Evolutionary conservation across 2,797 vertebrate genomes (phyloP), one percentile per base, ranked within the genome.

Genomic region (Heteromormyrus szaboi): DNA sequence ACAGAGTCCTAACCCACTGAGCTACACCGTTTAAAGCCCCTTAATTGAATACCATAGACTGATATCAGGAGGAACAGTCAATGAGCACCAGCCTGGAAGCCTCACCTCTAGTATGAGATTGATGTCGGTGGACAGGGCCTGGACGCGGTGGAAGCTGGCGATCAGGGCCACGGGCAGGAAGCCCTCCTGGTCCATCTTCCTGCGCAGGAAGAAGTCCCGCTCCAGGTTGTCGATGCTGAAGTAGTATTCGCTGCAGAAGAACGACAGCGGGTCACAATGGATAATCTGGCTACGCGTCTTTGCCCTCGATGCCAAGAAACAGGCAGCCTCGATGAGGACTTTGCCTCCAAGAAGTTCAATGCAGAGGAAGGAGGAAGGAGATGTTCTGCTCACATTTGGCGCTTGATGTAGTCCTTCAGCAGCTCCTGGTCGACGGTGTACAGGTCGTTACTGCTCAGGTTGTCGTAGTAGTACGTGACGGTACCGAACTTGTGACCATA

Each of bases 401-500:
- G 96, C 94, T 99, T 99, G 95, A 99, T 99, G 95, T 99, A 99
- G 94, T 99, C 99, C 93, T 99, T 99, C 53, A 99, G 97, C 91
- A 99, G 96, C 91, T 98, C 97, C 94, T 98, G 98, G 90, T 99
- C 99, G 54, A 97, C 96, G 0, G 97, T 95, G 94, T 96, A 99
- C 1, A 99, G 95, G 90, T 99, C 98, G 0, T 96, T 97, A 90
- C 97, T 99, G 95, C 98, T 99, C 96, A 98, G 96, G 92, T 98
- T 99, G 96, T 99, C 98, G 0, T 99, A 99, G 93, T 99, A 99
- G 93, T 99, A 99, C 48, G 98, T 99, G 90, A 98, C 97, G 0
- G 98, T 97, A 95, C 96, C 98, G 0, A 96, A 98, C 91, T 99
- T 99, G 92, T 97, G 97, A 2, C 96, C 93, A 12, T 95, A 97